Evolutionary conservation across 2,888 invertebrate species (phyloP).

Genomic region (Seira ritae): DNA sequence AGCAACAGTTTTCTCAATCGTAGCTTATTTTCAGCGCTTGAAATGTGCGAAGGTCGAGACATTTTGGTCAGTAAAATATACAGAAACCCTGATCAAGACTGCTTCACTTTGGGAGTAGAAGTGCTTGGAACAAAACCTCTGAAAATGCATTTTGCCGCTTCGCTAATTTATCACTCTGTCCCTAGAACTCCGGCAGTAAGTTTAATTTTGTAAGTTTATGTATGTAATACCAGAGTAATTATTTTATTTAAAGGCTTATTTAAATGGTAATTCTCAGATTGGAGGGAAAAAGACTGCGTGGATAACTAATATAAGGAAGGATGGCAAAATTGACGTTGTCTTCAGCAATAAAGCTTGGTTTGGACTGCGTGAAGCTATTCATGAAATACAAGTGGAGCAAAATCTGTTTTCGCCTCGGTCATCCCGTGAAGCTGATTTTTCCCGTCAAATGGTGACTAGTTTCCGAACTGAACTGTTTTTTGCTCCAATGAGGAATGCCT

Average conservation of each 20-base stretch:
- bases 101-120: neutral
- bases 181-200: conserved; percentile 24
- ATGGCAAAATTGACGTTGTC: neutral
- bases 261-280: neutral
- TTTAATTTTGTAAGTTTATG: too few species aligned
- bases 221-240: too few species aligned
- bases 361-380: neutral
- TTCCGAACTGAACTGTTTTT: neutral
- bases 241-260: too few species aligned
- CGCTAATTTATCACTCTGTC: neutral
- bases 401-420: neutral
- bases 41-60: neutral
- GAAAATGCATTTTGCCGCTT: neutral
- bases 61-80: neutral
- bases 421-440: neutral
- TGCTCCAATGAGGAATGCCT: conserved; percentile 17
- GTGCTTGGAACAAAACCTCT: neutral
- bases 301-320: conserved; percentile 18
- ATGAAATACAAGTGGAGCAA: neutral
- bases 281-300: neutral
- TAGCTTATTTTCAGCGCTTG: neutral
- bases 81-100: neutral
- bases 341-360: conserved; percentile 18
- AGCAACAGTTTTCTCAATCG: neutral
- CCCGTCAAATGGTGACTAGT: conserved; percentile 25